Conservation (phyloP, 2,113 vertebrate species). For the Cyphomyrus plagiostoma region DNA sequence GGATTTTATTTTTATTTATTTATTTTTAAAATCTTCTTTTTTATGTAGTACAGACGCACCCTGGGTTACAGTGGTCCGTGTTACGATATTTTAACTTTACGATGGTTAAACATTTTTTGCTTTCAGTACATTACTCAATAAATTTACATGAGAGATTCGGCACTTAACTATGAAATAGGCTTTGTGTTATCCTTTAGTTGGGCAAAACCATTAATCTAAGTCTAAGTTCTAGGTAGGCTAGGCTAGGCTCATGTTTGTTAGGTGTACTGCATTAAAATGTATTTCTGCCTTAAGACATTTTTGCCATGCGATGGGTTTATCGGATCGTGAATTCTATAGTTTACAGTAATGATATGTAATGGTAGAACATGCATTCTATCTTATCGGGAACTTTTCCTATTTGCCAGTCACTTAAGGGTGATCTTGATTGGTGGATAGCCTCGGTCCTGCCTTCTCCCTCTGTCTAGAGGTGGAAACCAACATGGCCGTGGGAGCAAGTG, state of each 20-base stretch:
- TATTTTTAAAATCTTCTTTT: background rate
- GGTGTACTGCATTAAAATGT: background rate
- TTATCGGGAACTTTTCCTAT: background rate
- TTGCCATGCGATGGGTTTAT: background rate
- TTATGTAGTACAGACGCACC: background rate
- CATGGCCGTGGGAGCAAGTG: background rate
- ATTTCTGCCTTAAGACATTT: background rate
- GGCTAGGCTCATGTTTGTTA: background rate
- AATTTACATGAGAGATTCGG: background rate
- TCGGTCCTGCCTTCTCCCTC: background rate
- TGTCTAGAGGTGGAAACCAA: background rate
- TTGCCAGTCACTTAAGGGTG: background rate
- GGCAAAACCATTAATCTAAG: no score
- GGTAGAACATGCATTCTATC: background rate
- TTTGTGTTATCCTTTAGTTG: background rate
- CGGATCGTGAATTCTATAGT: background rate
- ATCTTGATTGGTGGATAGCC: background rate
- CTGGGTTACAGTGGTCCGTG: background rate
- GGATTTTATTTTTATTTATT: background rate
- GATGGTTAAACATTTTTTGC: background rate
- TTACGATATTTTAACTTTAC: background rate
- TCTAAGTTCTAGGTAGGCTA: background rate
- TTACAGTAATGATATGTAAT: background rate
- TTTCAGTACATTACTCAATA: background rate
- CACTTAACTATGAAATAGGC: background rate